phyloP scores from a whole-genome alignment of 1,140 invertebrate species.

The Polyergus mexicanus region DNA sequence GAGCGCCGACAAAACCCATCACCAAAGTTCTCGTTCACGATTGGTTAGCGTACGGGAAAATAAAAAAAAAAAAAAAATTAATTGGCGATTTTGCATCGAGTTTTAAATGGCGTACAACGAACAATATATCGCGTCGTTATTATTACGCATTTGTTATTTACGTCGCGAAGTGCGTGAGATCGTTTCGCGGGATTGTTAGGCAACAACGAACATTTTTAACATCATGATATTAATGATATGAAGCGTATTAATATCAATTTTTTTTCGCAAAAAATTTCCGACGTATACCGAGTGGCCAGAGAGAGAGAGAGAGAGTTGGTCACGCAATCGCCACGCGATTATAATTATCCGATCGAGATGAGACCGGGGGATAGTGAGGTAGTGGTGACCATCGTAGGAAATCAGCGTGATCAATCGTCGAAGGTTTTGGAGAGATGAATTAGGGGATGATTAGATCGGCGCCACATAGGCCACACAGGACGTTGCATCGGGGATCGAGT shows the following conservation, averaged over 20 bases:
- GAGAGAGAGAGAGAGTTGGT: too few species aligned
- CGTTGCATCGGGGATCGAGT: constrained; percentile 55
- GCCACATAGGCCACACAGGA: constrained; percentile 28
- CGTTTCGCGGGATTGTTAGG: constrained; percentile 15
- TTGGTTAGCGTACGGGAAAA: constrained; percentile 63
- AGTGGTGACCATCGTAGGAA: constrained; percentile 43
- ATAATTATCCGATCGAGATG: constrained; percentile 60
- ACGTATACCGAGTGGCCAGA: constrained; percentile 3
- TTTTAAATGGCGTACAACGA: constrained; percentile 66
- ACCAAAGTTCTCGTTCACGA: constrained; percentile 74
- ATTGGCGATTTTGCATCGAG: constrained; percentile 47
- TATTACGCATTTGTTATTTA: constrained; percentile 31
- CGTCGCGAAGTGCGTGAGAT: constrained; percentile 12
- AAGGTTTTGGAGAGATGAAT: constrained; percentile 72
- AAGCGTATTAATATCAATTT: neutral
- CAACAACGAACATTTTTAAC: neutral
- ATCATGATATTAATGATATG: constrained; percentile 13
- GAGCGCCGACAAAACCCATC: constrained; percentile 71
- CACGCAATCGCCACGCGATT: constrained; percentile 78
- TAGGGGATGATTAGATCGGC: constrained; percentile 63
- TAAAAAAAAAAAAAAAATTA: constrained; percentile 29
- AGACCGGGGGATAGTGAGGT: constrained; percentile 4
- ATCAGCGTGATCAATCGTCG: constrained; percentile 46
- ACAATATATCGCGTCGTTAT: constrained; percentile 30
- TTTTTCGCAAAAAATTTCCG: constrained; percentile 7